phyloP scores from a whole-genome alignment of 2,797 vertebrate species.

The Echiichthys vipera region DNA sequence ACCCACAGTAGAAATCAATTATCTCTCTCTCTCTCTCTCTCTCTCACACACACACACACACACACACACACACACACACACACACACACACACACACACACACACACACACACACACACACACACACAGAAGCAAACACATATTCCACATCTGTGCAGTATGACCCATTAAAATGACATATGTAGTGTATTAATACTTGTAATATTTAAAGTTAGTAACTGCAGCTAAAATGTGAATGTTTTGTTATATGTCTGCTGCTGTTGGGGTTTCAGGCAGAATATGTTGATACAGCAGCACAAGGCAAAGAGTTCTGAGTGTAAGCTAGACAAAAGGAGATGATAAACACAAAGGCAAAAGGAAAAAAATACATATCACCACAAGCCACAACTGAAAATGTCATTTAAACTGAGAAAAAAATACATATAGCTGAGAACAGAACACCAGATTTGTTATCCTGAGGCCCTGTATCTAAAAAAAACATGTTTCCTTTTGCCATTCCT shows the following conservation, averaged over 20 bases:
- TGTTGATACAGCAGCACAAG: slow-evolving; percentile 61
- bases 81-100: no score
- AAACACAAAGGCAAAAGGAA: slow-evolving; percentile 50
- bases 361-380: slow-evolving; percentile 64
- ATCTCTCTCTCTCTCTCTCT: no score
- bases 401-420: slow-evolving; percentile 65
- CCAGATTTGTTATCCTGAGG: slow-evolving; percentile 77
- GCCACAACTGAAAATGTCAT: slow-evolving; percentile 73
- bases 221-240: slow-evolving; percentile 45
- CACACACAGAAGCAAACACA: no score
- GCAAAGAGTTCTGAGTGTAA: slow-evolving; percentile 62
- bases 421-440: slow-evolving; percentile 74
- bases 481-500: slow-evolving; percentile 75
- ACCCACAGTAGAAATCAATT: no score
- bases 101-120: no score
- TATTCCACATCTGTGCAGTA: no score
- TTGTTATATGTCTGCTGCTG: slow-evolving; percentile 55
- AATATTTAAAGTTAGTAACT: slow-evolving; percentile 37
- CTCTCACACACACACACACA: no score
- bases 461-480: slow-evolving; percentile 68
- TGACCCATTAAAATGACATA: no score
- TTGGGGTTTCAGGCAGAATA: slow-evolving; percentile 48
- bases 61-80: no score
- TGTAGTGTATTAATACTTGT: no score
- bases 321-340: slow-evolving; percentile 65